These are phyloP conservation scores for Molossus alvarezi DNA, from an alignment of 2,797 vertebrate species.

Conservation along the genomic window DNA sequence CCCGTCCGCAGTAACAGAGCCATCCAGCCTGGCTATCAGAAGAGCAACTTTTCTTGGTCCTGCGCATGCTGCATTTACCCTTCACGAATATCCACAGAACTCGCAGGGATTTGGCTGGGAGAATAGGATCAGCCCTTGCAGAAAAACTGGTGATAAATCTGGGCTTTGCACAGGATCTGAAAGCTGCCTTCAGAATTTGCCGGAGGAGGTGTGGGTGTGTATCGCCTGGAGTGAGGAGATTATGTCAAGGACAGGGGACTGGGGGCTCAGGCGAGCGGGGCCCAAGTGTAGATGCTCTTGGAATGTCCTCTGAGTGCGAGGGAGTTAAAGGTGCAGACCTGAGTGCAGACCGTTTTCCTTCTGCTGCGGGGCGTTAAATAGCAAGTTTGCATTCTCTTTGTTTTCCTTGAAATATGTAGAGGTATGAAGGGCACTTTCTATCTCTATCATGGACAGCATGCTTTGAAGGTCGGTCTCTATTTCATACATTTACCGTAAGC, in stretches of 20 bases:
- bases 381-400: background rate
- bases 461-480: background rate
- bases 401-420: background rate
- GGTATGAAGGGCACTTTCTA: constrained; percentile 4
- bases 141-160: constrained; percentile 87
- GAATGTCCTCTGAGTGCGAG: constrained; percentile 69
- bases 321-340: background rate
- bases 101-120: constrained; percentile 89
- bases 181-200: constrained; percentile 90
- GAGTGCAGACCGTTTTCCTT: background rate
- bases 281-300: constrained; percentile 68
- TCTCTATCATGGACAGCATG: background rate
- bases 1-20: constrained; percentile 84
- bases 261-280: constrained; percentile 62
- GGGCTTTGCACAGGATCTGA: constrained; percentile 88
- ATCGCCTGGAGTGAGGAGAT: constrained; percentile 90
- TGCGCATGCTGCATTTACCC: constrained; percentile 88
- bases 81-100: constrained; percentile 88
- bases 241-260: constrained; percentile 87
- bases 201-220: constrained; percentile 85
- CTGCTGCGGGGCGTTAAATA: background rate
- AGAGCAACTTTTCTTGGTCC: constrained; percentile 89
- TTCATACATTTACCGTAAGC: background rate
- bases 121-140: constrained; percentile 85
- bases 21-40: constrained; percentile 82